A percentile compares a stretch with the other conserved stretches of the same genome.
Evolutionary conservation across 1,140 invertebrate genomes (phyloP).

Genomic region (Dreissena polymorpha): DNA sequence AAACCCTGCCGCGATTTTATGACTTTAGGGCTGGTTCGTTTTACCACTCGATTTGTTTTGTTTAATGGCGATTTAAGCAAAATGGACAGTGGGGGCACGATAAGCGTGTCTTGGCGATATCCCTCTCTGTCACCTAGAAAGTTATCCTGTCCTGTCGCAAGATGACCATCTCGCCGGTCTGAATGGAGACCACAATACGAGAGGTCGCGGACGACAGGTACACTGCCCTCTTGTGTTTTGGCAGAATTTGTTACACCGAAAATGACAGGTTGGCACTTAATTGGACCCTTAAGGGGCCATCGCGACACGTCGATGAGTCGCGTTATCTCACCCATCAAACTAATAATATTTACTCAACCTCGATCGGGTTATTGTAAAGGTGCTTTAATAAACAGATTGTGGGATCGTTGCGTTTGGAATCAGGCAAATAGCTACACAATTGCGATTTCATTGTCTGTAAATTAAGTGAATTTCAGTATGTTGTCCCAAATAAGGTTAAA

Average conservation of each 20-base stretch:
- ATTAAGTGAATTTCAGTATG: background rate
- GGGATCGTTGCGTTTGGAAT: constrained; percentile 7
- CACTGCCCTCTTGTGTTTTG: background rate
- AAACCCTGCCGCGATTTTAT: constrained; percentile 2
- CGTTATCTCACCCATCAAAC: constrained; percentile 14
- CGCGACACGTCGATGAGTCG: no score
- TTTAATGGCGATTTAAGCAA: constrained; percentile 45
- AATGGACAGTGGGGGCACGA: constrained; percentile 30
- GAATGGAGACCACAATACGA: background rate
- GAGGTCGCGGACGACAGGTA: background rate
- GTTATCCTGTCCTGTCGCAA: constrained; percentile 5
- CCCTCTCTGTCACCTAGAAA: constrained; percentile 36
- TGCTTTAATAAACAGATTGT: constrained; percentile 9
- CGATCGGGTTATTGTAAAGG: background rate
- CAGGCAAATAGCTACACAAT: background rate
- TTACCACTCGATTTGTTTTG: constrained; percentile 39
- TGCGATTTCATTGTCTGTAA: constrained; percentile 1
- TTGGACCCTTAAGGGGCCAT: constrained; percentile 14
- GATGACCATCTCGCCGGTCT: constrained; percentile 13
- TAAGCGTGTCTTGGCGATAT: constrained; percentile 21
- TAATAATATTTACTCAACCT: constrained; percentile 1
- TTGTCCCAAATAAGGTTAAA: background rate
- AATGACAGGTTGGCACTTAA: constrained; percentile 33
- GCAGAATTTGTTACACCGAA: background rate
- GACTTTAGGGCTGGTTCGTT: constrained; percentile 23